Evolutionary conservation across 2,113 vertebrate genomes (phyloP), one percentile per base, ranked within the genome.

Genomic region (Passer montanus): DNA sequence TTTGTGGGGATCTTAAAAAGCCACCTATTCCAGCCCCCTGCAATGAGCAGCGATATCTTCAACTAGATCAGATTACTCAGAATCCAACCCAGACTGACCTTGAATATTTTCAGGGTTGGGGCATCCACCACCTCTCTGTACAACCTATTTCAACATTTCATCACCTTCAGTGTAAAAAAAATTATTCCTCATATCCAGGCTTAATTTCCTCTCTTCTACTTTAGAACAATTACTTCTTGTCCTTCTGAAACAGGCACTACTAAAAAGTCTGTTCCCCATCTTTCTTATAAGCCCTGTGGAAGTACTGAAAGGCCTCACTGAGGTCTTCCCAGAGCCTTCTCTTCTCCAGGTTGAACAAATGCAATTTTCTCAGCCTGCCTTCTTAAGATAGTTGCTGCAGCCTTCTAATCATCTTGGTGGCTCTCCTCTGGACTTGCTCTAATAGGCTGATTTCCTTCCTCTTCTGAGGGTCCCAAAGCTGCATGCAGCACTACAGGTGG

Each of bases 11-110:
- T 10, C 4, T 82, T 92, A 52, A 63, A 69, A 64, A 13, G 15
- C 7, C 9, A 35, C 10, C 12, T 64, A 41, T 22, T 76, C 24
- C 20, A 82, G 35, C 1, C 1, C 27, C 4, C 4, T 70, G 24
- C 9, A 81, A 39, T 23, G 30, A 35, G 9, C 15, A 68, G 28
- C 10, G 15, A 24, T 43, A 41, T 58, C 43, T 80, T 84, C 37
- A 63, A 41, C 7, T 24, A 63, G 15, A 63, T 35, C 37, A 46
- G 5, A 4, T 63, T 87, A 21, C 24, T 58, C 17, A 46, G 47
- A 84, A 52, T 39, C 7, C 22, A 0, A 0, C 8, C 20, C 19
- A 60, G 7, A 27, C 10, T 66, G n/a, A 60, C 19, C n/a, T 28
- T 21, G 30, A 72, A 15, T 30, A 16, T 47, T 83, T 53, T 7